Conservation (phyloP, 2,888 invertebrate genomes). For the Cephonodes hylas region DNA sequence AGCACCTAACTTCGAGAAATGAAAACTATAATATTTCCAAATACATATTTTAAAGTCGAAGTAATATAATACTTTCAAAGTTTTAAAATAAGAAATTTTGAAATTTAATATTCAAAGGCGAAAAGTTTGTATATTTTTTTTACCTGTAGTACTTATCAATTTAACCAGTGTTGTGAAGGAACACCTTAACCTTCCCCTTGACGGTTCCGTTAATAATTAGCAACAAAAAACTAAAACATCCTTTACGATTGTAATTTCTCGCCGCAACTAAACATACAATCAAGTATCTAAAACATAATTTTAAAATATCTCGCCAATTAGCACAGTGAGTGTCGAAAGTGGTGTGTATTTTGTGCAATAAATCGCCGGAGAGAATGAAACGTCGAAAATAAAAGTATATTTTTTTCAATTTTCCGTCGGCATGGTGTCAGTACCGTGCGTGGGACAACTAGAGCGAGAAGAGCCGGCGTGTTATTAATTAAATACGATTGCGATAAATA, state of each 20-base stretch:
- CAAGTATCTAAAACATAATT: not conserved
- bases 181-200: no score
- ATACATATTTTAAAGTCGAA: no score
- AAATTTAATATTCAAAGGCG: no score
- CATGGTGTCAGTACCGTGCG: conserved; percentile 28
- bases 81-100: no score
- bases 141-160: no score
- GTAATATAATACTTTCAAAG: no score
- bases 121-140: no score
- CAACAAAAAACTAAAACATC: not conserved
- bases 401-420: conserved; percentile 23
- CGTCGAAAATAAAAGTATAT: conserved; percentile 28
- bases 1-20: no score
- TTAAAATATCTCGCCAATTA: not conserved
- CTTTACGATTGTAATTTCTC: not conserved
- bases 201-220: no score
- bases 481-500: conserved; percentile 33
- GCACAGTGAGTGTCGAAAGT: not conserved
- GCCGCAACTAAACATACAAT: not conserved
- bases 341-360: not conserved
- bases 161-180: no score
- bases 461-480: conserved; percentile 35
- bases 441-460: conserved; percentile 58
- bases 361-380: conserved; percentile 1
- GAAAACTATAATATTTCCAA: no score